These are phyloP conservation scores for Neoitamus cyanurus DNA, from an alignment of 2,888 invertebrate species.

Conservation along the genomic window DNA sequence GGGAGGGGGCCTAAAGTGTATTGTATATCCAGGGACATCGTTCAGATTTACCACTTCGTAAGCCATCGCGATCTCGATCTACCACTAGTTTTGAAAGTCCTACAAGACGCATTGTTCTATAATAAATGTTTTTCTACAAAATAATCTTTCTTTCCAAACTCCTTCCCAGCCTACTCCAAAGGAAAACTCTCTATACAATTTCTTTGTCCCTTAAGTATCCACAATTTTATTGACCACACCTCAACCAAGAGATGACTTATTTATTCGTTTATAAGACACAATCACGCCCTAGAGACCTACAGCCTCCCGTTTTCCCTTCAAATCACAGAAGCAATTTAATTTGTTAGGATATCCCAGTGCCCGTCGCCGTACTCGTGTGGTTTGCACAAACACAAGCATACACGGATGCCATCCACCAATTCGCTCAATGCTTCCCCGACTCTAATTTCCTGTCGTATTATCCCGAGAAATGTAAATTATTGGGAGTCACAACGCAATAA, in stretches of 20 bases:
- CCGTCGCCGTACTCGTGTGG: background rate
- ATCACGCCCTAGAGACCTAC: background rate
- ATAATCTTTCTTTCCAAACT: no score
- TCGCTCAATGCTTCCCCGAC: background rate
- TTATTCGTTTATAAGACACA: background rate
- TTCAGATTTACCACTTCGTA: no score
- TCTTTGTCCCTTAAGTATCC: background rate
- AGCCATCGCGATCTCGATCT: no score
- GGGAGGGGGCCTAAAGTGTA: no score
- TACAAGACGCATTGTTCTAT: no score
- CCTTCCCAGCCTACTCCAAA: no score
- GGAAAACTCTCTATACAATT: background rate
- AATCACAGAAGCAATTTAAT: background rate
- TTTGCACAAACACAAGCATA: background rate
- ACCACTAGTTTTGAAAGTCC: no score
- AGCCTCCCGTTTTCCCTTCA: background rate
- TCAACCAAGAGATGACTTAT: background rate
- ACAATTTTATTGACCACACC: background rate
- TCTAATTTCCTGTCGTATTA: background rate
- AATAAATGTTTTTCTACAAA: no score
- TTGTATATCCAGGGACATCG: no score
- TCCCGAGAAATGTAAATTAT: background rate
- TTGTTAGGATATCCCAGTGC: background rate
- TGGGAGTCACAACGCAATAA: background rate
- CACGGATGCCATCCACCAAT: background rate